Evolutionary conservation across 1,140 invertebrate species (phyloP).

Genomic region (Battus philenor): DNA sequence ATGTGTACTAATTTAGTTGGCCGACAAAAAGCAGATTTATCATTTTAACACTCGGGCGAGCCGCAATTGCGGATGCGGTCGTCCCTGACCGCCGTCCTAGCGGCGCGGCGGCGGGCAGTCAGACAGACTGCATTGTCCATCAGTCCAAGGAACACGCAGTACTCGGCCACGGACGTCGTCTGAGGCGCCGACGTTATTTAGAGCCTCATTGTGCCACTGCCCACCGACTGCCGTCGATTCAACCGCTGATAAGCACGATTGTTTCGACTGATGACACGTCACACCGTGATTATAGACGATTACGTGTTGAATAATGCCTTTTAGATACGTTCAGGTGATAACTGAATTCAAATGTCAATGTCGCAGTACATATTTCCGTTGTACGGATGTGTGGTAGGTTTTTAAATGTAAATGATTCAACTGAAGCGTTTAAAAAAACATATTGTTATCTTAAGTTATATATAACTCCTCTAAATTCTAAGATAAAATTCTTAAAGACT

Average conservation of each 20-base stretch:
- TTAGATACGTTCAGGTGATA: not conserved
- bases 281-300: conserved; percentile 43
- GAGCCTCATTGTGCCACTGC: conserved; percentile 64
- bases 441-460: no score
- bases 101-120: conserved; percentile 42
- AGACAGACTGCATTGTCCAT: conserved; percentile 10
- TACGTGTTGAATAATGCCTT: conserved; percentile 33
- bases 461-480: no score
- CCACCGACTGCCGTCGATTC: conserved; percentile 50
- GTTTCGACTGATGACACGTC: conserved; percentile 54
- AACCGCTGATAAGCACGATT: conserved; percentile 49
- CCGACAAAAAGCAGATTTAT: conserved; percentile 22
- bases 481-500: no score
- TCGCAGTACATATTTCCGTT: conserved; percentile 4
- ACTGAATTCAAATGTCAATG: conserved; percentile 26
- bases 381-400: no score
- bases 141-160: conserved; percentile 18
- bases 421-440: no score
- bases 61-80: conserved; percentile 40
- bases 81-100: conserved; percentile 20
- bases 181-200: conserved; percentile 68
- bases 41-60: conserved; percentile 49
- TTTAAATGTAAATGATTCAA: no score
- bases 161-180: conserved; percentile 35
- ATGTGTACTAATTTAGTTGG: no score